Evolutionary conservation across 2,113 vertebrate genomes (phyloP).

Genomic region (Haemorhous mexicanus): DNA sequence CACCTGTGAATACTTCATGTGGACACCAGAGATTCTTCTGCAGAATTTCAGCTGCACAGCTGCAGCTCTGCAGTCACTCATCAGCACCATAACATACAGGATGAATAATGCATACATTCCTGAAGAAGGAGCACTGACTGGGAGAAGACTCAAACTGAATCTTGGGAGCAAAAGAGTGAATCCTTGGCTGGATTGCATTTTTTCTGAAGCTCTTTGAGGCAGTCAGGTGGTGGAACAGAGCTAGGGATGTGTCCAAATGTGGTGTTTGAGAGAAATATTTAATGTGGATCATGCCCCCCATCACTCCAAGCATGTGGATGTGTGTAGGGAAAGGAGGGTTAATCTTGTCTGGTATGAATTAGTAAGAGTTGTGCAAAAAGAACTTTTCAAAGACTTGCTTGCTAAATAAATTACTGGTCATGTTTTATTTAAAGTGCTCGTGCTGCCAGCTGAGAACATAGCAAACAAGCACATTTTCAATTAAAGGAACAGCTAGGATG

Average conservation of each 20-base stretch:
- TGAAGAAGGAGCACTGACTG: background rate
- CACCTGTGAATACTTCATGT: rapidly evolving
- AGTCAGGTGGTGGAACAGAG: background rate
- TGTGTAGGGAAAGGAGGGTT: background rate
- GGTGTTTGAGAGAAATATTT: background rate
- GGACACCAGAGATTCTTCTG: background rate
- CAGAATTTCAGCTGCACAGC: background rate
- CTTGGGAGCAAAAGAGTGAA: background rate
- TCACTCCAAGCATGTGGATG: background rate
- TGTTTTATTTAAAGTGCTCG: slow-evolving; percentile 70
- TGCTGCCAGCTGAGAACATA: slow-evolving; percentile 39
- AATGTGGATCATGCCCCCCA: background rate
- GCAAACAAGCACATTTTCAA: slow-evolving; percentile 26
- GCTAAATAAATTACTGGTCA: slow-evolving; percentile 76
- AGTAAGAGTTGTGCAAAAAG: slow-evolving; percentile 11
- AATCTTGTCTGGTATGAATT: slow-evolving; percentile 16
- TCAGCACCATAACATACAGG: background rate
- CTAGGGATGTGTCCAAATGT: background rate
- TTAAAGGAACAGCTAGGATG: slow-evolving; percentile 43
- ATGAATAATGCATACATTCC: background rate
- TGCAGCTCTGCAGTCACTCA: background rate
- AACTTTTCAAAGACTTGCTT: slow-evolving; percentile 57
- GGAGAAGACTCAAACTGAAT: background rate
- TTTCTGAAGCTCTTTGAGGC: background rate
- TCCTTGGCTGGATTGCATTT: background rate